Evolutionary conservation across 2,888 invertebrate species (phyloP).

Genomic region (Schizaphis graminum): DNA sequence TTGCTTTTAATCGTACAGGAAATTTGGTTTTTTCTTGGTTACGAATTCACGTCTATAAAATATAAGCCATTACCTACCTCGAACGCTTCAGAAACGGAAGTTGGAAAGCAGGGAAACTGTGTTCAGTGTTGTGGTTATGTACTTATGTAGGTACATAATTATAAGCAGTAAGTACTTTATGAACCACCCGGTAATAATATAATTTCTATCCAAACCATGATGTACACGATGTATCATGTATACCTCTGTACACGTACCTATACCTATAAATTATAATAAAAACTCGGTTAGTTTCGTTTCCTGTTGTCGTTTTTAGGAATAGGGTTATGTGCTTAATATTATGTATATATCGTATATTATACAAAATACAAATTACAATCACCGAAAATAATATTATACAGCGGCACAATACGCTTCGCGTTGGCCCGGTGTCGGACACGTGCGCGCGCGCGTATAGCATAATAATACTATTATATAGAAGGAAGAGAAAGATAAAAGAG

Average conservation of each 20-base stretch:
- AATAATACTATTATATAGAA: not conserved
- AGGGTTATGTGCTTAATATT: not conserved
- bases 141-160: not conserved
- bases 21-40: not conserved
- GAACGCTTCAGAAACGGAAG: not conserved
- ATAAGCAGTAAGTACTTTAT: not conserved
- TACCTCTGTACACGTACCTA: not conserved
- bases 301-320: constrained; percentile 13
- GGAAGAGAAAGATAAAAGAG: constrained; percentile 2
- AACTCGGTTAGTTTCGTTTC: constrained; percentile 13
- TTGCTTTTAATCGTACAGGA: not conserved
- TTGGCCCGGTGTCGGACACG: constrained; percentile 64
- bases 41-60: not conserved
- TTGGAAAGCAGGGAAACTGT: not conserved
- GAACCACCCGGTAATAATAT: not conserved
- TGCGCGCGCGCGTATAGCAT: constrained; percentile 22
- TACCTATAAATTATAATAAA: not conserved
- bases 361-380: constrained; percentile 1
- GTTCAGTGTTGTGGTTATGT: not conserved
- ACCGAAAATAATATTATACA: constrained; percentile 9
- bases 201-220: not conserved
- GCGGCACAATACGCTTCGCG: constrained; percentile 36
- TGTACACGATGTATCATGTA: not conserved
- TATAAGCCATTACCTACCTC: not conserved
- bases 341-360: not conserved